phyloP scores from a whole-genome alignment of 2,113 vertebrate species.

The Chlamydotis undulata region DNA sequence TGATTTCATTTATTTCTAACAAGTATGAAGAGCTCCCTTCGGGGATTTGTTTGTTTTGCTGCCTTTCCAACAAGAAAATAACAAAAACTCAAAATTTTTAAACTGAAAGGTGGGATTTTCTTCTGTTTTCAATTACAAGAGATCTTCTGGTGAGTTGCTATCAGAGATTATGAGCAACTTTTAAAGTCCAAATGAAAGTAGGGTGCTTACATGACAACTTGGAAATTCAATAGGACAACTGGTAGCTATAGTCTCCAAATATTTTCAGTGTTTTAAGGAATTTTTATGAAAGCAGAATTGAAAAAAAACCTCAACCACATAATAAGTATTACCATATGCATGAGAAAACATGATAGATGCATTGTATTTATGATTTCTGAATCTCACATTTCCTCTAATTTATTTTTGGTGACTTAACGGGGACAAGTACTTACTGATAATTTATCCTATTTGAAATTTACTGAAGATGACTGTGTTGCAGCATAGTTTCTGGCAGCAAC shows the following conservation, averaged over 20 bases:
- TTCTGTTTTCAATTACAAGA: background rate
- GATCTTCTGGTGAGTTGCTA: background rate
- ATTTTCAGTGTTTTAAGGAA: background rate
- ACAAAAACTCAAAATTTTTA: background rate
- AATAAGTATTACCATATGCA: background rate
- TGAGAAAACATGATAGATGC: background rate
- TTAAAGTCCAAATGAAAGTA: background rate
- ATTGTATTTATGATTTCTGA: background rate
- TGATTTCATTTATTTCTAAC: background rate
- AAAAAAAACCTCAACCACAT: background rate
- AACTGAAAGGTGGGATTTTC: background rate
- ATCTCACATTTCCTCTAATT: background rate
- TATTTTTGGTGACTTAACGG: background rate
- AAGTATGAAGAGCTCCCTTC: background rate
- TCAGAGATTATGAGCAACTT: background rate
- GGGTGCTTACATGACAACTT: background rate
- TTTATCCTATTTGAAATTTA: background rate
- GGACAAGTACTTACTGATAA: background rate
- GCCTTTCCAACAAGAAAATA: background rate
- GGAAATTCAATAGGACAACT: background rate
- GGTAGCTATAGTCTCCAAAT: background rate
- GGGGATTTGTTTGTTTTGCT: constrained; percentile 1
- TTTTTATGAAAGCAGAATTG: background rate
- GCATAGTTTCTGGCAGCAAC: background rate
- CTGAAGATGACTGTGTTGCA: background rate